Evolutionary conservation across 92 coral and sea anemone species (phyloP).

Genomic region (Hydrozoanthus gracilis): DNA sequence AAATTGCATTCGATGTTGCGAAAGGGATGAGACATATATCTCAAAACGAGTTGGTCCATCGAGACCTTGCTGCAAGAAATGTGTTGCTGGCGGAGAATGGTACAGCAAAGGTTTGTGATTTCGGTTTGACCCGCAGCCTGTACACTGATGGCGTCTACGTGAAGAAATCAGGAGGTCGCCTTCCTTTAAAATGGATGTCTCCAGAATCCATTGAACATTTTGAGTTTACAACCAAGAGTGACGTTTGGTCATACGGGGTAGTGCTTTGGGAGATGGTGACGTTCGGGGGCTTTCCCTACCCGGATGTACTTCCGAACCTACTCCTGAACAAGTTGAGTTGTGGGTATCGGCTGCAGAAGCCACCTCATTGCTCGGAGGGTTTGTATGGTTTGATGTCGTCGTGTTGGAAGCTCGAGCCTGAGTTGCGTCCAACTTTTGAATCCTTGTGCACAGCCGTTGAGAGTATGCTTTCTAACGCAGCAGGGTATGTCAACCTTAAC

Average conservation of each 20-base stretch:
- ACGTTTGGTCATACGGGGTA: conserved; percentile 48
- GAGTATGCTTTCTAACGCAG: background rate
- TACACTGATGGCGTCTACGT: conserved; percentile 28
- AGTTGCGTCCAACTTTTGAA: conserved; percentile 28
- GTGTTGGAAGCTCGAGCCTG: conserved; percentile 34
- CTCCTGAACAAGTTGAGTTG: conserved; percentile 7
- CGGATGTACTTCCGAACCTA: background rate
- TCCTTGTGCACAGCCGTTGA: conserved; percentile 4
- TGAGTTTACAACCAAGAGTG: conserved; percentile 39
- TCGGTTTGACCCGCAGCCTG: conserved; percentile 30
- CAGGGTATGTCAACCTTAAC: conserved; percentile 31
- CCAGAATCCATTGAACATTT: conserved; percentile 32
- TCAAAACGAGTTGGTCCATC: conserved; percentile 31
- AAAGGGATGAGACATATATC: conserved; percentile 34
- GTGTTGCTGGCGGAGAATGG: conserved; percentile 31
- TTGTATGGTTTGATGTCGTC: conserved; percentile 28
- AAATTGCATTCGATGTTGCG: conserved; percentile 23
- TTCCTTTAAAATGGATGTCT: conserved; percentile 44
- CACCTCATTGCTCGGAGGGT: conserved; percentile 35
- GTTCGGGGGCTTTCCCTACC: conserved; percentile 41
- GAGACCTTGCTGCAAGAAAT: conserved; percentile 35
- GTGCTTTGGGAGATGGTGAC: conserved; percentile 41
- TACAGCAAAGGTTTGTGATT: conserved; percentile 29
- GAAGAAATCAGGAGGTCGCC: conserved; percentile 40
- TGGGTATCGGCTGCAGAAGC: conserved; percentile 28